These are phyloP conservation scores for Coregonus sp. DNA, from an alignment of 2,797 vertebrate genomes.

Conservation along the genomic window DNA sequence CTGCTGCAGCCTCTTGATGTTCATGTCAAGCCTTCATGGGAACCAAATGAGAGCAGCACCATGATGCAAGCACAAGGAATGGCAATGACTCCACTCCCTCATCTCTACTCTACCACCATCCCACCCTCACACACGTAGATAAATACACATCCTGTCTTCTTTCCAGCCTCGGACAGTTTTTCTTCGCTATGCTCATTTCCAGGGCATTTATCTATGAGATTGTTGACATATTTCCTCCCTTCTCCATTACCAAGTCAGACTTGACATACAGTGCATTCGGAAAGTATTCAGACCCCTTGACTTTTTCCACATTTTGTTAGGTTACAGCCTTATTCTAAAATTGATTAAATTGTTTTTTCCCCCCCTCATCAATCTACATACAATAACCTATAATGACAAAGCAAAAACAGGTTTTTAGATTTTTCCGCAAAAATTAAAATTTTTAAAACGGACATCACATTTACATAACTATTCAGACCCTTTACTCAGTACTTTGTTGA, in stretches of 20 bases:
- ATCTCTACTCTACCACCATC: background rate
- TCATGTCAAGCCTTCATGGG: slow-evolving; percentile 15
- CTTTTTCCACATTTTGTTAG: too few relatives aligned
- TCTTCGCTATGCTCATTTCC: background rate
- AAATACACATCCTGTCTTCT: slow-evolving; percentile 12
- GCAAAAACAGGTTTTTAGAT: too few relatives aligned
- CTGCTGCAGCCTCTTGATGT: slow-evolving; percentile 7
- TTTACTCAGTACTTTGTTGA: too few relatives aligned
- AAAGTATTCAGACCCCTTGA: too few relatives aligned
- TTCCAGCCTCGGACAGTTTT: background rate
- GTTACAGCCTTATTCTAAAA: too few relatives aligned
- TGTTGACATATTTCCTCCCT: slow-evolving; percentile 2
- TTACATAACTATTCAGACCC: too few relatives aligned
- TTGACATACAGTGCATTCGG: background rate
- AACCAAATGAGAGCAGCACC: slow-evolving; percentile 20
- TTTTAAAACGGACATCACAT: too few relatives aligned
- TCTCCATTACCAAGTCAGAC: background rate
- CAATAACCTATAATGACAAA: too few relatives aligned
- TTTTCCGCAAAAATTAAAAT: too few relatives aligned
- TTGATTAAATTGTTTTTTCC: too few relatives aligned
- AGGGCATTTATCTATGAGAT: background rate
- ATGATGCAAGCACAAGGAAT: slow-evolving; percentile 14
- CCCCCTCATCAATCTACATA: too few relatives aligned
- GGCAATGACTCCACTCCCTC: slow-evolving; percentile 1
- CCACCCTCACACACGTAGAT: background rate